Percentiles rank a stretch among this genome's conserved stretches.
Evolutionary conservation across 2,888 invertebrate genomes (phyloP).

Genomic region (Choristoneura rosaceana): DNA sequence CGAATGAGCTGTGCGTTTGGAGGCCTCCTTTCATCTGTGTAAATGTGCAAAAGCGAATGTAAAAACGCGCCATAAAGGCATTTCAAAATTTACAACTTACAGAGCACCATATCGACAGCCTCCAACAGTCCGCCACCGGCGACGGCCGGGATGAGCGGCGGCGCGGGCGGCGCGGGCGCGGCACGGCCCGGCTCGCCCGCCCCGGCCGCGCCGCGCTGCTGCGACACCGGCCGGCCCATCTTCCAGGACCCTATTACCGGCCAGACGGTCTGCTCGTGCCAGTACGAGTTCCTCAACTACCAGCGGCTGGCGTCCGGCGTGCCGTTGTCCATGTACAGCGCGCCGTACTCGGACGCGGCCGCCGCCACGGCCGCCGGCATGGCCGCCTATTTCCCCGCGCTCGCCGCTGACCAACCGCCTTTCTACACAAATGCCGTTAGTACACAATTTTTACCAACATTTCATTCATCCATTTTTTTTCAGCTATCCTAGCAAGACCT

Average conservation of each 20-base stretch:
- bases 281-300: constrained; percentile 94
- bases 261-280: constrained; percentile 95
- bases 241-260: constrained; percentile 96
- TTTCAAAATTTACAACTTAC: constrained; percentile 85
- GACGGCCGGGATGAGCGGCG: constrained; percentile 85
- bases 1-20: constrained; percentile 75
- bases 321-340: constrained; percentile 92
- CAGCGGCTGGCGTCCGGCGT: constrained; percentile 91
- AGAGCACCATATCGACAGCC: constrained; percentile 89
- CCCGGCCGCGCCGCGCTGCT: constrained; percentile 89
- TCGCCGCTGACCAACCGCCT: constrained; percentile 93
- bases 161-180: constrained; percentile 81
- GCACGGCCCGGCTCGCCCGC: constrained; percentile 82
- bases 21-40: constrained; percentile 66
- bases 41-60: constrained; percentile 76
- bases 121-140: constrained; percentile 89
- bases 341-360: constrained; percentile 90
- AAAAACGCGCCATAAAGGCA: constrained; percentile 83
- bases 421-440: constrained; percentile 95
- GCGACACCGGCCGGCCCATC: constrained; percentile 96
- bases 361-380: constrained; percentile 90
- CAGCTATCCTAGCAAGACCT: background rate
- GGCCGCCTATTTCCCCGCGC: constrained; percentile 94
- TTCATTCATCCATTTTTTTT: background rate
- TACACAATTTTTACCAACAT: constrained; percentile 52